phyloP scores from a whole-genome alignment of 2,888 invertebrate genomes.

The Standfussiana lucernea region DNA sequence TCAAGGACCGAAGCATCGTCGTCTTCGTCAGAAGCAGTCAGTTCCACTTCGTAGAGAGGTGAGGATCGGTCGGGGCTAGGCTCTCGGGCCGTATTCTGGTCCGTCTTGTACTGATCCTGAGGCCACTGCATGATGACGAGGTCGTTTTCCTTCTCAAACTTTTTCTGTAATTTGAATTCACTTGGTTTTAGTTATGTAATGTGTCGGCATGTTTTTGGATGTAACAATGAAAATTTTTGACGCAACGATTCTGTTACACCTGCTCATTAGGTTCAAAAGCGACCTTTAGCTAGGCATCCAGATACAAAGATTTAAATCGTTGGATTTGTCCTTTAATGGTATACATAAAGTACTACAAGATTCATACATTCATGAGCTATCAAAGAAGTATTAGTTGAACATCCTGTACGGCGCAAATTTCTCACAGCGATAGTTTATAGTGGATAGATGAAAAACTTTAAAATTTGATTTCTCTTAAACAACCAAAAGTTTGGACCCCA shows the following conservation, averaged over 20 bases:
- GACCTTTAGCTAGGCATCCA: not conserved
- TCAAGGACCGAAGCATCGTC: slow-evolving; percentile 85
- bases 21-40: slow-evolving; percentile 87
- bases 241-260: not conserved
- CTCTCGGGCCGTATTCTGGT: slow-evolving; percentile 28
- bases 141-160: slow-evolving; percentile 47
- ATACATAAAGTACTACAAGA: not conserved
- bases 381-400: not conserved
- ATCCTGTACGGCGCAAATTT: not conserved
- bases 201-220: too few species aligned
- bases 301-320: not conserved
- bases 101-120: slow-evolving; percentile 52
- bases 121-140: slow-evolving; percentile 59
- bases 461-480: not conserved
- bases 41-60: slow-evolving; percentile 84
- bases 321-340: not conserved
- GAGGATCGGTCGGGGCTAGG: slow-evolving; percentile 76
- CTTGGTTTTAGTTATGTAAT: not conserved
- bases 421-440: not conserved
- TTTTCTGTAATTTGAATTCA: slow-evolving; percentile 45
- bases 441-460: not conserved
- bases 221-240: not conserved
- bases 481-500: not conserved
- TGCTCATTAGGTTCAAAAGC: not conserved
- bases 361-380: not conserved